These are phyloP conservation scores for Tanytarsus gracilentus DNA, from an alignment of 2,888 invertebrate genomes.

Conservation along the genomic window DNA sequence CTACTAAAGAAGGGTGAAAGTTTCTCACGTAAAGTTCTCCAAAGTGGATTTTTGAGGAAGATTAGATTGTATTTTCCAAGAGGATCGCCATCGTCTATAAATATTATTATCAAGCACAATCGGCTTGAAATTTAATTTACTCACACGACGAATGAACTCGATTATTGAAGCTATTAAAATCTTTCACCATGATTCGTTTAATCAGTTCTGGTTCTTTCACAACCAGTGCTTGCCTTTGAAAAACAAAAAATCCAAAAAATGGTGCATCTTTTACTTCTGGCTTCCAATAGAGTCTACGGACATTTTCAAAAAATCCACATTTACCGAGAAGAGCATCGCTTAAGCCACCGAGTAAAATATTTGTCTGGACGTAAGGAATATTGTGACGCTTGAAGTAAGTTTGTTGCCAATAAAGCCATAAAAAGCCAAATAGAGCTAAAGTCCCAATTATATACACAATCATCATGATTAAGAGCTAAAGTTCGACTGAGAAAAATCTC, in stretches of 20 bases:
- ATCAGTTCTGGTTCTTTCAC: constrained; percentile 44
- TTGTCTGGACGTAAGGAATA: constrained; percentile 1
- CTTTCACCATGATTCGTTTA: constrained; percentile 44
- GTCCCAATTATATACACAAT: too few relatives aligned
- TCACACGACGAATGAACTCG: constrained; percentile 31
- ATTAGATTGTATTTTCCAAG: constrained; percentile 43
- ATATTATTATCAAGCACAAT: not conserved
- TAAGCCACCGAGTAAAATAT: not conserved
- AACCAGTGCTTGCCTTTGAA: constrained; percentile 44
- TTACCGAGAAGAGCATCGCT: constrained; percentile 8
- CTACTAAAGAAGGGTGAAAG: constrained; percentile 45
- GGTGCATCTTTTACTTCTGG: constrained; percentile 34
- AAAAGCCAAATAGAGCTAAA: too few relatives aligned
- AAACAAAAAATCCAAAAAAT: constrained; percentile 40
- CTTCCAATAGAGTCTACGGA: not conserved
- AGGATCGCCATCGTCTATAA: constrained; percentile 34
- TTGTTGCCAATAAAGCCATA: constrained; percentile 16
- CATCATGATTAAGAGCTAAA: too few relatives aligned
- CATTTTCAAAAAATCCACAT: constrained; percentile 14
- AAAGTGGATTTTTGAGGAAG: constrained; percentile 41
- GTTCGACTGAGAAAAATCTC: too few relatives aligned
- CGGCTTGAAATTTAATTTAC: not conserved
- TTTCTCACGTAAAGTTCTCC: constrained; percentile 43
- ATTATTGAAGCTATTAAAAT: constrained; percentile 43
- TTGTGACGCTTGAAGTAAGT: constrained; percentile 15